Evolutionary conservation across 2,888 invertebrate genomes (phyloP).

Genomic region (Elysia crispata): DNA sequence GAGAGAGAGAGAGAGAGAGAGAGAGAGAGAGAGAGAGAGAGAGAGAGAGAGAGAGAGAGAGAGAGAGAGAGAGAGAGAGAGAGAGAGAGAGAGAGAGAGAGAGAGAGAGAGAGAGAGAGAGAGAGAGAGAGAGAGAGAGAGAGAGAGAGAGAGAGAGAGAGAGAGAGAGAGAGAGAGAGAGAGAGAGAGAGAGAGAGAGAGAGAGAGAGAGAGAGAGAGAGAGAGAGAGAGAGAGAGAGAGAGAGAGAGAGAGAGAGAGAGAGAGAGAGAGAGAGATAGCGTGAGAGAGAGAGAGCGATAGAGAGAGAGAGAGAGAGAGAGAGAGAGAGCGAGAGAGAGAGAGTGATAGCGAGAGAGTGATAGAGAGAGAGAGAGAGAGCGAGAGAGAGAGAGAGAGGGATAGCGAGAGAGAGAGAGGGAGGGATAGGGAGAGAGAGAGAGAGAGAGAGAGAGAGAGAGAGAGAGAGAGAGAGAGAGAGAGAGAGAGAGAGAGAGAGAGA

Average conservation of each 20-base stretch:
- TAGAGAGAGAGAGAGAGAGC: not conserved
- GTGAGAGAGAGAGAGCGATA: constrained; percentile 29
- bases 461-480: not conserved
- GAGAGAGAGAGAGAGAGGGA: constrained; percentile 20
- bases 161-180: too few relatives aligned
- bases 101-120: constrained; percentile 33
- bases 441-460: too few relatives aligned
- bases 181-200: not conserved
- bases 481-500: constrained; percentile 10
- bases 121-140: constrained; percentile 3
- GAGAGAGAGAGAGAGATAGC: constrained; percentile 17
- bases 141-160: not conserved
- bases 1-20: not conserved
- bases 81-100: constrained; percentile 21
- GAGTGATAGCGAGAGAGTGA: constrained; percentile 29
- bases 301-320: constrained; percentile 1
- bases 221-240: constrained; percentile 24
- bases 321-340: constrained; percentile 15
- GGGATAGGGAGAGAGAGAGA: not conserved
- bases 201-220: constrained; percentile 15
- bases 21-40: not conserved
- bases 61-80: not conserved
- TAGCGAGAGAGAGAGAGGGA: not conserved
- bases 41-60: too few relatives aligned
- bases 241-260: constrained; percentile 34